Base-by-base conservation (phyloP, 2,797 vertebrate species). In the Novumbra hubbsi region DNA sequence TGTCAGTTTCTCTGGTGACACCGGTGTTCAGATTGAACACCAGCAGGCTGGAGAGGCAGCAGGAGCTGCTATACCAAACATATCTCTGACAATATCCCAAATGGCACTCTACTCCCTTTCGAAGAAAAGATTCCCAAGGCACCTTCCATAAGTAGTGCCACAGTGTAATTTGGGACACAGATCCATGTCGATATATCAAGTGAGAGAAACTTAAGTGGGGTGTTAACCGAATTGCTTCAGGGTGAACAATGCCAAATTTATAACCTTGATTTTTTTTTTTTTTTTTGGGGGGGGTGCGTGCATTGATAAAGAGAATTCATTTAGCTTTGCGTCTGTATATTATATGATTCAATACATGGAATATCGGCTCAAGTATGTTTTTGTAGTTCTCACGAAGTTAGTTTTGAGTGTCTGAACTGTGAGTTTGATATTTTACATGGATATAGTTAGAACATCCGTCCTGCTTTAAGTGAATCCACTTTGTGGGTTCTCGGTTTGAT, bases 51-150 rank as follows among this genome's bases (percentile, higher is more conserved):
- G 73, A 73, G 67, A 67, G 66, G 76, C 81, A 78, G 72, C 45
- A 67, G 81, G 81, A 90, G 73, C 83, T 79, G 82, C 83, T 82
- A 52, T 49, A 72, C 71, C 80, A 78, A 73, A 83, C 87, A 9
- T 57, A n/a, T 57, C 7, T 9, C 19, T 55, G 19, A n/a, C 52
- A 55, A 2, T 0, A 17, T 60, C 55, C 24, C 55, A 60, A 24
- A 60, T 60, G 21, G 55, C 55, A 60, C 55, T 12, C 8, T 60
- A 60, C 14, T 12, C 21, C 1, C 11, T 24, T 12, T 24, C 2
- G 17, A 24, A 21, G 55, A 9, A 60, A 12, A 60, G 9, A 12
- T 1, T 12, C 55, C n/a, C 24, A 60, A 12, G 11, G 55, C 21
- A 12, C 3, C 2, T 21, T n/a, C 24, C 55, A 21, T 24, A 24